Conservation (phyloP, 1,140 invertebrate species). For the Chironomus tepperi region DNA sequence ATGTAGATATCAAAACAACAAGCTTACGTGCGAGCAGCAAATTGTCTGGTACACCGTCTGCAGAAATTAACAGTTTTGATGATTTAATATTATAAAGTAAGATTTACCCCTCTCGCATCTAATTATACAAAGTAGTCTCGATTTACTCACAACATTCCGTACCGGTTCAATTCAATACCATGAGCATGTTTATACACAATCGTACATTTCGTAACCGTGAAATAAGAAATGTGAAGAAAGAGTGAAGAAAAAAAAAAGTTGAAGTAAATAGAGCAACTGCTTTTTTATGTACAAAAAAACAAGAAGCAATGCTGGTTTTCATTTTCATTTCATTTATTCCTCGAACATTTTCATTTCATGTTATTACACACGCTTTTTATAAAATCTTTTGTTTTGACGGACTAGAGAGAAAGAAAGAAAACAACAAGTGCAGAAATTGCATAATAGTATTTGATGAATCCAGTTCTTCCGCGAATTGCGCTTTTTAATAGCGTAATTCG, state of each 20-base stretch:
- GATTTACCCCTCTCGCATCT: not conserved
- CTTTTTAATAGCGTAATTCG: not conserved
- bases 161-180: slow-evolving; percentile 16
- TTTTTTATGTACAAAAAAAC: not conserved
- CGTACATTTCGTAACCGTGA: slow-evolving; percentile 21
- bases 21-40: slow-evolving; percentile 18
- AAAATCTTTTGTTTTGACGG: too few relatives aligned
- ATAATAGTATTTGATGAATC: not conserved
- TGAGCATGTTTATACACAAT: not conserved
- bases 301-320: not conserved
- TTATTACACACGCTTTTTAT: too few relatives aligned
- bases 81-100: not conserved
- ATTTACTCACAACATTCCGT: not conserved
- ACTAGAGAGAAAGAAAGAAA: not conserved
- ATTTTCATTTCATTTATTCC: not conserved
- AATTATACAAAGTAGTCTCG: not conserved
- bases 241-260: slow-evolving; percentile 15
- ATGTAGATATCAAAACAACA: slow-evolving; percentile 26
- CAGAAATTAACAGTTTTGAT: slow-evolving; percentile 30
- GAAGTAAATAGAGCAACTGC: slow-evolving; percentile 22
- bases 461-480: not conserved
- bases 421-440: not conserved
- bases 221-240: not conserved
- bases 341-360: too few relatives aligned
- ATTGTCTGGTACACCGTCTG: slow-evolving; percentile 28